These are phyloP conservation scores for Temnopleurus reevesii DNA, from an alignment of 53 echinoderm and acorn worm genomes.

Conservation along the genomic window DNA sequence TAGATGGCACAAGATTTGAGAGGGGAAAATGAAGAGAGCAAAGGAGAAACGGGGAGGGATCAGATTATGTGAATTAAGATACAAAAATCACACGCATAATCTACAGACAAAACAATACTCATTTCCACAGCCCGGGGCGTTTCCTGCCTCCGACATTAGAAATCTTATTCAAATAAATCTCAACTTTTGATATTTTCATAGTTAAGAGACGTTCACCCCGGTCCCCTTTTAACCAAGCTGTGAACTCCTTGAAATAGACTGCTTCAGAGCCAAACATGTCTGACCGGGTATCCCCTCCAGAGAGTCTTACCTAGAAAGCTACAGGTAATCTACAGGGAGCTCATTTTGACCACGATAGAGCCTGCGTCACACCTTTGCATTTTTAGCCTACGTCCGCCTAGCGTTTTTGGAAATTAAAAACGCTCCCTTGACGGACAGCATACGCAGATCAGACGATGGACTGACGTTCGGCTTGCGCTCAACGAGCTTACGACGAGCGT, in stretches of 20 bases:
- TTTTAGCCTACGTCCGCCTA: too few species aligned
- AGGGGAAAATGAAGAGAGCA: not conserved
- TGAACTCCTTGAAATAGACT: conserved; percentile 4
- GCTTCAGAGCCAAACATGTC: not conserved
- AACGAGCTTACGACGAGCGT: too few species aligned
- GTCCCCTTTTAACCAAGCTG: not conserved
- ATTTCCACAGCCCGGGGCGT: not conserved
- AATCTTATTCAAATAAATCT: not conserved
- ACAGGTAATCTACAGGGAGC: not conserved
- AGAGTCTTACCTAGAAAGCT: not conserved
- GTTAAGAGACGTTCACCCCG: not conserved
- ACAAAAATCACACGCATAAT: not conserved
- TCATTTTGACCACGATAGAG: not conserved
- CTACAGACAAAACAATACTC: not conserved
- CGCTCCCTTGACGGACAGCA: too few species aligned
- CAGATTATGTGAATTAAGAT: not conserved
- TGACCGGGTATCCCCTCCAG: not conserved
- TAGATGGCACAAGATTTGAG: too few species aligned
- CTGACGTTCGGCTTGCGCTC: too few species aligned
- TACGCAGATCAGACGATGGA: too few species aligned
- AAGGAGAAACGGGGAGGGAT: not conserved
- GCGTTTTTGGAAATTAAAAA: too few species aligned
- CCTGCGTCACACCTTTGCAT: too few species aligned
- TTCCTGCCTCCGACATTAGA: not conserved
- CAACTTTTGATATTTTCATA: not conserved